phyloP scores from a whole-genome alignment of 2,888 invertebrate species.

The Griposia aprilina region DNA sequence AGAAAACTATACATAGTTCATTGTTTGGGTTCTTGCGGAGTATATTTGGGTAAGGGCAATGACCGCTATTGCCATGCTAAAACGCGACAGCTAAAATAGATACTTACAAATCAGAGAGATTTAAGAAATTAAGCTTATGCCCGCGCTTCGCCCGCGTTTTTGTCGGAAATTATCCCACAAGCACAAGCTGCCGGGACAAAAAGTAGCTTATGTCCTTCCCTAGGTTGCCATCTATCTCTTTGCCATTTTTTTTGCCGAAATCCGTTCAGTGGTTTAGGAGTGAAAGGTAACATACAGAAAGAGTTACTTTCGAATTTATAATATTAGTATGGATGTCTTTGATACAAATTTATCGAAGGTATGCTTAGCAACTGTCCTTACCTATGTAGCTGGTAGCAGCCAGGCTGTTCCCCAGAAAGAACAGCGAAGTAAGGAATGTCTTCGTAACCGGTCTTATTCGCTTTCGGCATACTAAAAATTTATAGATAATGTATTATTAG shows the following conservation, averaged over 20 bases:
- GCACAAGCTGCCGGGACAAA: too few relatives aligned
- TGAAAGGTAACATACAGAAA: too few relatives aligned
- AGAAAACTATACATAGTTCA: neutral
- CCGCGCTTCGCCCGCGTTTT: too few relatives aligned
- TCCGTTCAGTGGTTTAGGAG: too few relatives aligned
- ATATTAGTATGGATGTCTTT: too few relatives aligned
- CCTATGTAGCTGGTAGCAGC: slow-evolving; percentile 87
- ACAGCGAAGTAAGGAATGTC: slow-evolving; percentile 82
- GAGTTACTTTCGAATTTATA: too few relatives aligned
- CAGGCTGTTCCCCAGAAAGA: slow-evolving; percentile 78
- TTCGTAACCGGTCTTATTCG: slow-evolving; percentile 76
- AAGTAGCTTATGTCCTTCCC: too few relatives aligned
- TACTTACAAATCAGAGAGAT: too few relatives aligned
- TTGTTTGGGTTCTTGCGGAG: neutral
- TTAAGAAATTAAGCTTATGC: too few relatives aligned
- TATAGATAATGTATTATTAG: slow-evolving; percentile 36
- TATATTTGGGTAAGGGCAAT: neutral
- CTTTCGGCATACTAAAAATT: slow-evolving; percentile 81
- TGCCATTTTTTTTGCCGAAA: too few relatives aligned
- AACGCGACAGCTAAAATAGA: neutral
- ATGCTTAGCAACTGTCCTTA: slow-evolving; percentile 55
- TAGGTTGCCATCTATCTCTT: too few relatives aligned
- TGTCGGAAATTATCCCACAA: too few relatives aligned
- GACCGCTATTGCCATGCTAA: neutral
- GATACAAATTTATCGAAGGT: neutral